Percentiles rank a stretch among this genome's conserved stretches.
Evolutionary conservation across 1,140 invertebrate genomes (phyloP).

Genomic region (Rhagoletis pomonella): DNA sequence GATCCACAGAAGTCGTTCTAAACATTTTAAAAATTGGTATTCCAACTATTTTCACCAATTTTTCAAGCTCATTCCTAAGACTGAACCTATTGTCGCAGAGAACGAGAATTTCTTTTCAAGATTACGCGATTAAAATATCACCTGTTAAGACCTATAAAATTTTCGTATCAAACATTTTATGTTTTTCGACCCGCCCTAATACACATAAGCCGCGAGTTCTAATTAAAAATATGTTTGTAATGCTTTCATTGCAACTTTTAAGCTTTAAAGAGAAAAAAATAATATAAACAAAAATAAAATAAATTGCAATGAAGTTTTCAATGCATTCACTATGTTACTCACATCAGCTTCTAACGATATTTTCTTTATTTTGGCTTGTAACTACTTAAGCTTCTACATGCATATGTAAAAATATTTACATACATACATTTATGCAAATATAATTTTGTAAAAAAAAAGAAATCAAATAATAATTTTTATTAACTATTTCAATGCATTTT

Average conservation of each 20-base stretch:
- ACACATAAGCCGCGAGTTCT: too few species aligned
- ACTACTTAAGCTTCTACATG: background rate
- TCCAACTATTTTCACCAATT: too few species aligned
- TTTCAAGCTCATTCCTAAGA: too few species aligned
- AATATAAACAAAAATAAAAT: background rate
- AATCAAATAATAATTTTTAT: background rate
- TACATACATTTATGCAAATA: conserved; percentile 25
- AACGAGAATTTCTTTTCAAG: too few species aligned
- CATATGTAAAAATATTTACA: background rate
- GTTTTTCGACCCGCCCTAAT: too few species aligned
- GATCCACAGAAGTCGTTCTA: too few species aligned
- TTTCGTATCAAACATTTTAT: too few species aligned
- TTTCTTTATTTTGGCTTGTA: conserved; percentile 10
- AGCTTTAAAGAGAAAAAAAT: background rate
- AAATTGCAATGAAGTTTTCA: background rate
- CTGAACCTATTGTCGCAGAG: too few species aligned
- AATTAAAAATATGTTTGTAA: conserved; percentile 14
- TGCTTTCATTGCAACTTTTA: background rate
- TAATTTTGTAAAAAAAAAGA: background rate
- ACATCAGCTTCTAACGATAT: conserved; percentile 1
- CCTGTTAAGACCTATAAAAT: too few species aligned
- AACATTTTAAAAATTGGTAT: too few species aligned
- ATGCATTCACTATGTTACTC: conserved; percentile 32
- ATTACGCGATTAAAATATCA: too few species aligned
- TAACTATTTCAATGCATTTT: conserved; percentile 22